Conservation (phyloP, 30 jellyfish, hydroid and myxozoan genomes). For the Catostylus mosaicus region DNA sequence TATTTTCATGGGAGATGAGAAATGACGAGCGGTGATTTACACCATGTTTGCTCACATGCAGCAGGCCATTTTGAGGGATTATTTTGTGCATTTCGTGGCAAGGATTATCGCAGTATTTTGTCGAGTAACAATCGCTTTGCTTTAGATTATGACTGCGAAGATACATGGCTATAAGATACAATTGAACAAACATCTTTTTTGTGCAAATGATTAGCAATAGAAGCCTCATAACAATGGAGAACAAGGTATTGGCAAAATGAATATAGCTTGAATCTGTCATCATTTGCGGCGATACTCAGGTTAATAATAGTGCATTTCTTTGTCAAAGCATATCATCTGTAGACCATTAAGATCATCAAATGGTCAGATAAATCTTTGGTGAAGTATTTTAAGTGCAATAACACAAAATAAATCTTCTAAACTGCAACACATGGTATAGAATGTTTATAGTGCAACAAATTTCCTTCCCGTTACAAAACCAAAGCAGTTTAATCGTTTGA, state of each 20-base stretch:
- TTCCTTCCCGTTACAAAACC: slow-evolving; percentile 13
- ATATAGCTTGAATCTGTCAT: background rate
- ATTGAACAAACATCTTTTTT: background rate
- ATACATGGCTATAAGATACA: background rate
- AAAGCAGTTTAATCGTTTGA: background rate
- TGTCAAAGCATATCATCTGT: background rate
- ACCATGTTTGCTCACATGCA: slow-evolving; percentile 27
- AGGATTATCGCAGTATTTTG: background rate
- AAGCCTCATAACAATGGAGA: background rate
- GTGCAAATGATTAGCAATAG: background rate
- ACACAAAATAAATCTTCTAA: background rate
- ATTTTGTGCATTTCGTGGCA: slow-evolving; percentile 22
- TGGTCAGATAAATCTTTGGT: background rate
- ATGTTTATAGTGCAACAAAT: background rate
- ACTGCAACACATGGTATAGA: background rate
- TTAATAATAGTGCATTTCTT: background rate
- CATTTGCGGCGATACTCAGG: background rate
- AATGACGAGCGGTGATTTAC: background rate
- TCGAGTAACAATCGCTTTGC: background rate
- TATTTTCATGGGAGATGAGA: background rate
- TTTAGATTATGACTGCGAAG: background rate
- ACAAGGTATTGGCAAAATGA: no score
- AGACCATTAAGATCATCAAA: background rate
- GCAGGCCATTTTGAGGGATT: slow-evolving; percentile 8
- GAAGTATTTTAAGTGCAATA: no score